Conservation (phyloP, 1,140 invertebrate genomes). For the Sminthurides bifidus region DNA sequence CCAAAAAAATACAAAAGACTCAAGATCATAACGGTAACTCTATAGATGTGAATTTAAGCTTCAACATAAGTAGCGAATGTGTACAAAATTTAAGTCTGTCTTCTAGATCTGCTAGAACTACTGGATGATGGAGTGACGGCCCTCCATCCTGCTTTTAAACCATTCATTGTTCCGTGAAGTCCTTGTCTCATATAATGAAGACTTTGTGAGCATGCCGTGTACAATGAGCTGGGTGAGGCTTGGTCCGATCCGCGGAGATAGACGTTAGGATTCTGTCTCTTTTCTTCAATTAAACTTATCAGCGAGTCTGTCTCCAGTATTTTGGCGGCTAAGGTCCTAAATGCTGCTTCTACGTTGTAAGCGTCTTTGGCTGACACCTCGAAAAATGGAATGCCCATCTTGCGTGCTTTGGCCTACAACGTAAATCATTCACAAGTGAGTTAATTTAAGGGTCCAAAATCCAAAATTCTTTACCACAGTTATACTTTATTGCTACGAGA, state of each 20-base stretch:
- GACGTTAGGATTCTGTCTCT: slow-evolving; percentile 16
- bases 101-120: too few relatives aligned
- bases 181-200: slow-evolving; percentile 22
- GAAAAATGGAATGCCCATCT: slow-evolving; percentile 74
- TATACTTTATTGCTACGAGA: neutral
- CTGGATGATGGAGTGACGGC: slow-evolving; percentile 9
- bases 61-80: too few relatives aligned
- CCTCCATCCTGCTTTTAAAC: slow-evolving; percentile 22
- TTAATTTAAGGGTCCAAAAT: neutral
- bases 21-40: too few relatives aligned
- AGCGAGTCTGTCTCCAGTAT: slow-evolving; percentile 24
- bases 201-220: slow-evolving; percentile 16
- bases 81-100: too few relatives aligned
- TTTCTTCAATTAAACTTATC: slow-evolving; percentile 15
- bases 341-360: slow-evolving; percentile 49
- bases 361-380: slow-evolving; percentile 77
- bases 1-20: too few relatives aligned
- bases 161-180: slow-evolving; percentile 13
- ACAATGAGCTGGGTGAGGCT: neutral
- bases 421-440: neutral
- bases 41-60: too few relatives aligned
- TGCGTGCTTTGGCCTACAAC: slow-evolving; percentile 47
- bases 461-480: neutral
- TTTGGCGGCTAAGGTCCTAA: slow-evolving; percentile 57
- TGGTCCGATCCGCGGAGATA: slow-evolving; percentile 10